Evolutionary conservation across 1,140 invertebrate species (phyloP), one percentile per base, ranked within the genome.

Genomic region (Danaus melanippus): DNA sequence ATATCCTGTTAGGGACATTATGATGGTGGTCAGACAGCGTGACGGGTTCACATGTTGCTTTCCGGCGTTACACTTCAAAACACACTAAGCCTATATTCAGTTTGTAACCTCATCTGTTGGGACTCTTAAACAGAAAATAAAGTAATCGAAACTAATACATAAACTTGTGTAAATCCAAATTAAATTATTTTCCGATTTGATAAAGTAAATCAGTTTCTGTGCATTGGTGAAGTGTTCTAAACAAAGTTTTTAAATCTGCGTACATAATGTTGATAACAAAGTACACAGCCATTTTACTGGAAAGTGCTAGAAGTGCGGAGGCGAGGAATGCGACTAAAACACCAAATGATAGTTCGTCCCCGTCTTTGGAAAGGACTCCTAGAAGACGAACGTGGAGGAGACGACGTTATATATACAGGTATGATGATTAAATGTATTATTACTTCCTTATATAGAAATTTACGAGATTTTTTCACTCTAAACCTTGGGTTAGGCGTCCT

Each of bases 241-340:
- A 32, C 6, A 32, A 32, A 32, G 7, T 1, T 32, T 32, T 32
- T 32, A 32, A 32, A 32, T 32, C 21, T 56, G 50, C 61, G 57
- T 53, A 48, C 6, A 74, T 67, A 50, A 87, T 88, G 86, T 74
- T 87, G 59, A 88, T 88, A 58, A 88, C 86, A 12, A 83, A 87
- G 60, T 88, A 87, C 50, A 88, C 85, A 2, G 75, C 85, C 15
- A 82, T 88, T 46, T 62, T 88, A 17, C 43, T 88, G 69, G 86
- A 88, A 58, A 88, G 85, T 64, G 82, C 85, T n/a, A 79, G 78
- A 55, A 85, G 58, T 32, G 63, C 74, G 15, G 82, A 82, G 51
- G 74, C 74, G 8, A 74, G 83, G 64, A 84, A 79, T 39, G 66
- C 56, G 45, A 66, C 66, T 17, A 58, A 69, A 11, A 66, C 71